Conservation (phyloP, 2,113 vertebrate genomes). For the Ailuropoda melanoleuca region DNA sequence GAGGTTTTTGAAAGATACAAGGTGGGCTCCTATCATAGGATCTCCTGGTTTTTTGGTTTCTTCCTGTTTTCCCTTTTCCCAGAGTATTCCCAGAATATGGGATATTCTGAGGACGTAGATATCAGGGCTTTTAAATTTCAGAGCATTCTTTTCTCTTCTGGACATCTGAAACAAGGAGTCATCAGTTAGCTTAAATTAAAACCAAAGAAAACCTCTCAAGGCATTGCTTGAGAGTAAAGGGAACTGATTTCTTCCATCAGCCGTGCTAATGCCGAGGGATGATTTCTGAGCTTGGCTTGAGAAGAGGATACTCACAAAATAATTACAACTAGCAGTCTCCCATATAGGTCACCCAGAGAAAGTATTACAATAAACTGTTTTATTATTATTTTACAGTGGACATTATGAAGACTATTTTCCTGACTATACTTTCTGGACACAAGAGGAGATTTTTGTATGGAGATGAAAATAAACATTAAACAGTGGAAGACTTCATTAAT, state of each 20-base stretch:
- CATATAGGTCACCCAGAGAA: not conserved
- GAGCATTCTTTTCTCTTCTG: not conserved
- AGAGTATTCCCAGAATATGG: not conserved
- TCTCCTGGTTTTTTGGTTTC: not conserved
- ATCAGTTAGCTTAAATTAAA: not conserved
- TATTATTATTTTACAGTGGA: not conserved
- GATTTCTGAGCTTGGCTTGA: not conserved
- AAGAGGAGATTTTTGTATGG: not conserved
- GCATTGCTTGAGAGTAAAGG: not conserved
- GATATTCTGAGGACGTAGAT: not conserved
- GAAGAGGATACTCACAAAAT: not conserved
- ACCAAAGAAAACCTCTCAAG: not conserved
- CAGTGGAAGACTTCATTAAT: not conserved
- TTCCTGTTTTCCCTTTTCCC: not conserved
- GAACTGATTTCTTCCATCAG: not conserved
- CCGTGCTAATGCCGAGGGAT: not conserved
- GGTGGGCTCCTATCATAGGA: not conserved
- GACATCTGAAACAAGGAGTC: not conserved
- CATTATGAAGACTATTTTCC: not conserved
- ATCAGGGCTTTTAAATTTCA: not conserved
- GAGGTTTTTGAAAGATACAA: not conserved
- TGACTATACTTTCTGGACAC: not conserved
- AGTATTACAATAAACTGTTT: not conserved
- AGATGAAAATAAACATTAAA: not conserved
- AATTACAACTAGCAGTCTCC: not conserved